These are phyloP conservation scores for Xylota segnis DNA, from an alignment of 2,888 invertebrate genomes.

Conservation along the genomic window DNA sequence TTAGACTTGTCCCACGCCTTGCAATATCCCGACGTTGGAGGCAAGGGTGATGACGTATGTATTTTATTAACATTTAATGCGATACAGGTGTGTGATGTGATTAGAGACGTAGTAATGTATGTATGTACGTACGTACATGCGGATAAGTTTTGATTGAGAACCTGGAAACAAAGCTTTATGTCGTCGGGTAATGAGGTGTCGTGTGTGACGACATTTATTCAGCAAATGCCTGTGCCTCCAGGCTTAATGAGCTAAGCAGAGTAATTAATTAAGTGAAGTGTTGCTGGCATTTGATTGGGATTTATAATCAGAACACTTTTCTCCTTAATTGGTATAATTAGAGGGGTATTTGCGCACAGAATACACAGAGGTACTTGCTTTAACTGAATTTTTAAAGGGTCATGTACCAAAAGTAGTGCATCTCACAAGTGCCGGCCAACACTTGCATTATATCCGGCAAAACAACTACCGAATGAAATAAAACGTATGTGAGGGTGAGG, in stretches of 20 bases:
- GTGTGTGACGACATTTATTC: background rate
- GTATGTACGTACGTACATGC: background rate
- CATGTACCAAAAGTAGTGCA: no score
- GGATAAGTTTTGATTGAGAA: background rate
- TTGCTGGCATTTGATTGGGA: background rate
- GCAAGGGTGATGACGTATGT: background rate
- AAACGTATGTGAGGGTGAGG: no score
- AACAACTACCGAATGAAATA: no score
- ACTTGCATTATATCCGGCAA: no score
- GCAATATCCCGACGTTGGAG: background rate
- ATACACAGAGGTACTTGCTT: background rate
- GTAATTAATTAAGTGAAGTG: constrained; percentile 11
- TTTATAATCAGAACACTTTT: background rate
- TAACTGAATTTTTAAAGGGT: background rate
- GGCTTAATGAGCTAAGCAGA: background rate
- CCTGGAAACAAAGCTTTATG: background rate
- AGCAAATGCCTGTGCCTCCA: background rate
- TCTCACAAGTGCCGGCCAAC: no score
- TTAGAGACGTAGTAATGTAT: background rate
- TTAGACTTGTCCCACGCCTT: background rate
- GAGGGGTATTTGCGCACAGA: background rate
- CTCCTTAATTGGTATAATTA: background rate
- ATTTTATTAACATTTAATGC: background rate
- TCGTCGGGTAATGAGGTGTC: constrained; percentile 1
- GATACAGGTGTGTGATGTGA: background rate